Evolutionary conservation across 2,113 vertebrate species (phyloP).

Genomic region (Mohoua ochrocephala): DNA sequence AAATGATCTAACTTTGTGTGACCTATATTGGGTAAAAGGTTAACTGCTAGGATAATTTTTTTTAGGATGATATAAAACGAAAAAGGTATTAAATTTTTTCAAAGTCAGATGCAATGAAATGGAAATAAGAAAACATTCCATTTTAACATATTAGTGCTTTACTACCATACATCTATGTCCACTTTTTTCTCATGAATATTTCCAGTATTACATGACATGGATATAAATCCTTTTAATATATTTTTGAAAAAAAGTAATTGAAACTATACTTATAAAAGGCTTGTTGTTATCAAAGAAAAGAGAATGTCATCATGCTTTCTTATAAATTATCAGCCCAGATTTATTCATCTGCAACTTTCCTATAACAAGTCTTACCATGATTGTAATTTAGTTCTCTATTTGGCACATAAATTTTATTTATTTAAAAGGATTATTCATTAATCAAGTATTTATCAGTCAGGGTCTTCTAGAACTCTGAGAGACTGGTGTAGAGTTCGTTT

Average conservation of each 20-base stretch:
- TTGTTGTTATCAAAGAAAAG: constrained; percentile 45
- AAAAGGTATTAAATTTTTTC: not conserved
- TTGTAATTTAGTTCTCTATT: constrained; percentile 54
- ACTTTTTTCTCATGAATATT: not conserved
- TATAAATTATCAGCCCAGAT: constrained; percentile 67
- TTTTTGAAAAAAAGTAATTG: constrained; percentile 37
- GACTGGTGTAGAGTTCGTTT: constrained; percentile 46
- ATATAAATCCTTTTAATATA: constrained; percentile 39
- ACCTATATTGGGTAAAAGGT: not conserved
- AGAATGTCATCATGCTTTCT: constrained; percentile 50
- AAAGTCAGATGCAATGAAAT: not conserved
- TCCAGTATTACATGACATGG: not conserved
- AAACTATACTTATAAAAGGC: constrained; percentile 55
- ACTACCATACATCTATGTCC: not conserved
- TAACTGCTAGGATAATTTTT: not conserved
- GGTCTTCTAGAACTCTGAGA: constrained; percentile 34
- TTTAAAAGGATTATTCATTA: constrained; percentile 72
- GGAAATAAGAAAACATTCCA: not conserved
- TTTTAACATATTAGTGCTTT: not conserved
- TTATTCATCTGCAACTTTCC: constrained; percentile 57
- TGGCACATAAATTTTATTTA: constrained; percentile 56
- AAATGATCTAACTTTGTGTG: not conserved
- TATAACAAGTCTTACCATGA: constrained; percentile 61
- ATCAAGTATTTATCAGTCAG: constrained; percentile 67
- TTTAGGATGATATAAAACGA: not conserved